A percentile compares a stretch with the other conserved stretches of the same genome.
Conservation (phyloP, 1,140 invertebrate species). For the Drosophila tropicalis region DNA sequence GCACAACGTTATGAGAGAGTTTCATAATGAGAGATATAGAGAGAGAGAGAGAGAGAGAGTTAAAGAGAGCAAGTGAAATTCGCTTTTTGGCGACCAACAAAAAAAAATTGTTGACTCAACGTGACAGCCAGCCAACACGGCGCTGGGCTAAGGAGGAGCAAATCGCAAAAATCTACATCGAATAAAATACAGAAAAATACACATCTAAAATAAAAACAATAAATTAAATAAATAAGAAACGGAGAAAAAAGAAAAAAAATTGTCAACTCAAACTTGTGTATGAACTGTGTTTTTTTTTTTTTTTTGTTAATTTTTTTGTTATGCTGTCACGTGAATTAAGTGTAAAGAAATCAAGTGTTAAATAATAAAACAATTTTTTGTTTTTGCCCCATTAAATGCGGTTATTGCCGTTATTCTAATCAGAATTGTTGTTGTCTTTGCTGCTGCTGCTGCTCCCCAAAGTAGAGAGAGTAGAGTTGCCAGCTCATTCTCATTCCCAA, state of each 20-base stretch:
- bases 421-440: conserved; percentile 11
- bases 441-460: neutral
- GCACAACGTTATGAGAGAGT: neutral
- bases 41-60: neutral
- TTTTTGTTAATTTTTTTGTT: conserved; percentile 11
- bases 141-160: conserved; percentile 30
- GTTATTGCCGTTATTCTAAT: neutral
- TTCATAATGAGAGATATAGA: neutral
- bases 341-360: conserved; percentile 1
- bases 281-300: conserved; percentile 13
- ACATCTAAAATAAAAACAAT: neutral
- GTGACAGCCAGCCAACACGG: conserved; percentile 51
- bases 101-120: conserved; percentile 52
- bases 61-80: conserved; percentile 8
- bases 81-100: conserved; percentile 43
- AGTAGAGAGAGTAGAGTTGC: conserved; percentile 7
- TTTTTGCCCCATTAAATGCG: neutral
- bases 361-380: neutral
- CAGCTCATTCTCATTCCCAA: conserved; percentile 15
- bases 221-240: neutral
- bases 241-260: neutral
- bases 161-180: conserved; percentile 49
- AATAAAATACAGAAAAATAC: conserved; percentile 9
- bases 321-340: conserved; percentile 8
- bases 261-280: conserved; percentile 1